Evolutionary conservation across 2,797 vertebrate species (phyloP).

Genomic region (Eidolon dupreanum): DNA sequence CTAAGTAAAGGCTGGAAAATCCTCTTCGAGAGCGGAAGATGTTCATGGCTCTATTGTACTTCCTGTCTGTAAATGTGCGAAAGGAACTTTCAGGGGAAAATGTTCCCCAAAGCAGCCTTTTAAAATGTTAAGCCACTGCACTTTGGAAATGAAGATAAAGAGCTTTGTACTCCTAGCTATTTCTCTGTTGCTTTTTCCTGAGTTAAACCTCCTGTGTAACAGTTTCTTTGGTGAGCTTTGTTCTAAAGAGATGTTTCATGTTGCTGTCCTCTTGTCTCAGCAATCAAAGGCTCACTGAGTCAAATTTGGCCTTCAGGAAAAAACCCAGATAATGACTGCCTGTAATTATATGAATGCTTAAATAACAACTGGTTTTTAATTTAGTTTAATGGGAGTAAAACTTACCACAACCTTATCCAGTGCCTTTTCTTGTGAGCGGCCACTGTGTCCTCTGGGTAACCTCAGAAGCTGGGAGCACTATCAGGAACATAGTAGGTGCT

Average conservation of each 20-base stretch:
- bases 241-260: constrained; percentile 22
- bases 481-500: background rate
- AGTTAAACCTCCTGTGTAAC: constrained; percentile 29
- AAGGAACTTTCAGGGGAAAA: constrained; percentile 30
- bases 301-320: constrained; percentile 59
- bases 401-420: background rate
- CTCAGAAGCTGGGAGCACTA: background rate
- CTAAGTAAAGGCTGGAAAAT: constrained; percentile 23
- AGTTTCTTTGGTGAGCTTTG: constrained; percentile 30
- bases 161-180: background rate
- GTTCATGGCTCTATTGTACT: background rate
- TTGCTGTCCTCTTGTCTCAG: background rate
- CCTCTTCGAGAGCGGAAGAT: background rate
- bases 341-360: constrained; percentile 62
- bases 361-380: constrained; percentile 61
- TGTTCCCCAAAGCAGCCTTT: constrained; percentile 30
- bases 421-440: background rate
- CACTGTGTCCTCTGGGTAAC: background rate
- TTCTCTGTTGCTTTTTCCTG: constrained; percentile 1
- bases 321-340: constrained; percentile 54
- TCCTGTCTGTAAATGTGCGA: background rate
- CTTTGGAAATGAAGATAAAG: constrained; percentile 54
- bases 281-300: constrained; percentile 21
- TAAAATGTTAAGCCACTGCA: constrained; percentile 39
- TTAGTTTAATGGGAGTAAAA: constrained; percentile 45